Evolutionary conservation across 1,140 invertebrate genomes (phyloP).

Genomic region (Eufriesea mexicana): DNA sequence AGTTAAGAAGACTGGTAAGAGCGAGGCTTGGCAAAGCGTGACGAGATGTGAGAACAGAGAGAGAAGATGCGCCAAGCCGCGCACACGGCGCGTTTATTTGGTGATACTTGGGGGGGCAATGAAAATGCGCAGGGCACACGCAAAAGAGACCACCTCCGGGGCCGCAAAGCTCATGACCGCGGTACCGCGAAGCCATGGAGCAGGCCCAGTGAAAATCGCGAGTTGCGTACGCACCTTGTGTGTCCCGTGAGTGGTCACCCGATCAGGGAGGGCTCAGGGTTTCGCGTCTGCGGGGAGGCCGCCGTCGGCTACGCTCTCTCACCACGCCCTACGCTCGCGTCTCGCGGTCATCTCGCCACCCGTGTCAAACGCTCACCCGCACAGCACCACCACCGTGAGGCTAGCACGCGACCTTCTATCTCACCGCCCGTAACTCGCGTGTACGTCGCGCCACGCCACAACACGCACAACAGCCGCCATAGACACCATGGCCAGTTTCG

Average conservation of each 20-base stretch:
- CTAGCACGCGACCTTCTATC: constrained; percentile 46
- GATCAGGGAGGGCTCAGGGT: constrained; percentile 66
- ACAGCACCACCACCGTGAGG: constrained; percentile 45
- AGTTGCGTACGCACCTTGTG: constrained; percentile 95
- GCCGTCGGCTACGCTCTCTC: constrained; percentile 67
- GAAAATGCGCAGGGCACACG: constrained; percentile 77
- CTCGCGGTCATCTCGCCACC: constrained; percentile 57
- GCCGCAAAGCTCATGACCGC: constrained; percentile 74
- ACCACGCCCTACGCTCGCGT: constrained; percentile 70
- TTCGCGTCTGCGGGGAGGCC: constrained; percentile 70
- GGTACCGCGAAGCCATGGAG: constrained; percentile 82
- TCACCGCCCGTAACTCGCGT: constrained; percentile 61
- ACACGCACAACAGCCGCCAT: constrained; percentile 69
- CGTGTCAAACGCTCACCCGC: constrained; percentile 52
- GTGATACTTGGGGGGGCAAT: constrained; percentile 70
- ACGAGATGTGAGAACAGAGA: constrained; percentile 33
- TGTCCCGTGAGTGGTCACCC: constrained; percentile 83
- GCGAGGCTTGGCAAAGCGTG: constrained; percentile 47
- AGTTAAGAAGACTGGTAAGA: constrained; percentile 45
- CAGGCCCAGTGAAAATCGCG: constrained; percentile 91
- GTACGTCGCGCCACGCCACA: constrained; percentile 60
- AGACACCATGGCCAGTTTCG: constrained; percentile 72
- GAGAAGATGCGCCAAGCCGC: constrained; percentile 58
- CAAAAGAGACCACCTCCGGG: constrained; percentile 73
- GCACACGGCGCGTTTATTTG: constrained; percentile 72